Evolutionary conservation across 2,797 vertebrate species (phyloP), one percentile per base, ranked within the genome.

Genomic region (Chelon auratus): DNA sequence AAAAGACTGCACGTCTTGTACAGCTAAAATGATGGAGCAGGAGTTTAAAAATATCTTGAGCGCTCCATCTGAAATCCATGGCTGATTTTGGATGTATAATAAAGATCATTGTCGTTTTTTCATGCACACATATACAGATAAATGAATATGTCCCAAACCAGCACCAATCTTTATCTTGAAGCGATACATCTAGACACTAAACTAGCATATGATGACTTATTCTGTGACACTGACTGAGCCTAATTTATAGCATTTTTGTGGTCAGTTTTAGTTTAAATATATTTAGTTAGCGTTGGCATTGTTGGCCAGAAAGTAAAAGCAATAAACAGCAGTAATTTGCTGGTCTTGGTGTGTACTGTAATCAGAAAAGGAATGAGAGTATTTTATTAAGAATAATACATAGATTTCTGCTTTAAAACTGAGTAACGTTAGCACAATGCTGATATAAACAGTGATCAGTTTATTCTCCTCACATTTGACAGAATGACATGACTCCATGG

Each of bases 391-490:
- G 30, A 53, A 53, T 8, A 47, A 3, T 45, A 5, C 17, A 9
- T 3, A 9, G 7, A 18, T 47, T 9, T 18, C 7, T 6, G 45
- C 45, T 18, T 18, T n/a, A 47, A n/a, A 47, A n/a, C n/a, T 53
- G 1, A 30, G 8, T 1, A 55, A 24, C 1, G 0, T 24, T 20
- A 9, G 15, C 17, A 62, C 11, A 13, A 20, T 39, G 42, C 10
- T n/a, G 10, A 7, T 65, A 50, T 54, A 8, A 14, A 43, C 42
- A 17, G 42, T 6, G 6, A 52, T 37, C 12, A 14, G 12, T 24
- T 42, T 17, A n/a, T 53, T 52, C 54, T 8, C 42, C 53, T 62
- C 22, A 40, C 13, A 2, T 78, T 66, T 78, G 22, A 80, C 17
- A 2, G 24, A n/a, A n/a, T n/a, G n/a, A 58, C 60, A 24, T 56